Evolutionary conservation across 30 jellyfish, hydroid and myxozoan genomes (phyloP), one percentile per base, ranked within the genome.

Genomic region (Sanderia malayensis): DNA sequence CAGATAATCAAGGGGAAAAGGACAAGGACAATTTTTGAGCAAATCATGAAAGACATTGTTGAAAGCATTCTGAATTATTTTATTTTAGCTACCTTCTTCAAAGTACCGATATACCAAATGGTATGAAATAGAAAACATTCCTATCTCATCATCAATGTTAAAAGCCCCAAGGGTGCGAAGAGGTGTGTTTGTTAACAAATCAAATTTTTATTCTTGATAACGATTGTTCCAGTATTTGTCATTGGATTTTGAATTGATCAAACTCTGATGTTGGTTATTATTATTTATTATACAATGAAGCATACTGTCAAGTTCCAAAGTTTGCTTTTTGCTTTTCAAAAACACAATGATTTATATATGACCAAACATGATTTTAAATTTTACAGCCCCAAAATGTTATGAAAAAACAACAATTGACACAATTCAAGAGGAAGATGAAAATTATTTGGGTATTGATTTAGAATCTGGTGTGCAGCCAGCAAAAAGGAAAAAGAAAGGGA

Each of bases 61-160:
- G 68, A 4, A 57, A n/a, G 8, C 6, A n/a, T n/a, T 20, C 6
- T 61, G 11, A 60, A 10, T 3, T 26, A 10, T 79, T 46, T 70
- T 19, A 1, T 58, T 41, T 10, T 49, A 82, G 94, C 85, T 90
- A 6, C 94, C 97, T 4, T 87, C 97, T 23, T 90, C 97, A 45
- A 83, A 67, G 63, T 90, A 83, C 66, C 86, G 97, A 33, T 90
- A 76, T 41, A 74, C 94, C 11, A 90, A 83, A 82, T 90, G 97
- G 97, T 76, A 68, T 58, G 96, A 90, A 59, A 46, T 90, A 4
- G 95, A 72, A 29, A 88, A 90, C 57, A 71, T 82, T 4, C 67
- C 46, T 25, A 83, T 90, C 20, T 41, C 94, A 46, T 90, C 97
- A 27, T 67, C 83, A 59, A 71, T 82, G 86, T 85, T 90, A 23